These are phyloP conservation scores for Chrysolina americana DNA, from an alignment of 2,888 invertebrate genomes.

Conservation along the genomic window DNA sequence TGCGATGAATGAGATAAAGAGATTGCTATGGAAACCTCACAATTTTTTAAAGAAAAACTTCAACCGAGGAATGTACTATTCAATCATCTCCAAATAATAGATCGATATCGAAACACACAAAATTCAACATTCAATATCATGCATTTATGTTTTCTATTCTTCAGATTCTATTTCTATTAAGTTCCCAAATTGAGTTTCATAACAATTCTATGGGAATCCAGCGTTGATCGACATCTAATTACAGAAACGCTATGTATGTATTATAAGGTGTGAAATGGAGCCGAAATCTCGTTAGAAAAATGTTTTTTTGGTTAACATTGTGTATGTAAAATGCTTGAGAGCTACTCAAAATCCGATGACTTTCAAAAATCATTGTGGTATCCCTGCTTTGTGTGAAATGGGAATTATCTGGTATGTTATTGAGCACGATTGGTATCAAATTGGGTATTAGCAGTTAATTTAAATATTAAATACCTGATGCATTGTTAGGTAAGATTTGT, in stretches of 20 bases:
- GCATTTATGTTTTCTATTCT: constrained; percentile 36
- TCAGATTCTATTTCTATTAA: constrained; percentile 45
- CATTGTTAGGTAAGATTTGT: constrained; percentile 31
- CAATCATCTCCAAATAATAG: constrained; percentile 43
- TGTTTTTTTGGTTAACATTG: constrained; percentile 39
- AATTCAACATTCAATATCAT: constrained; percentile 34
- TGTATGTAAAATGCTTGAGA: constrained; percentile 27
- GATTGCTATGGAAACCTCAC: background rate
- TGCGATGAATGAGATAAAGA: background rate
- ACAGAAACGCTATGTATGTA: constrained; percentile 49
- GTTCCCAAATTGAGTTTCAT: constrained; percentile 43
- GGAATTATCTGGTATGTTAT: constrained; percentile 38
- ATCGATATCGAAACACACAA: constrained; percentile 31
- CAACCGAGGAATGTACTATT: constrained; percentile 40
- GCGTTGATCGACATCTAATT: constrained; percentile 51
- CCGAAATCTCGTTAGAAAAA: constrained; percentile 48
- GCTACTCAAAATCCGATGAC: constrained; percentile 37
- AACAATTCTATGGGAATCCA: constrained; percentile 44
- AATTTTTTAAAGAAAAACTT: constrained; percentile 28
- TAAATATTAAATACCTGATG: constrained; percentile 32
- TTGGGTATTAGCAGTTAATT: constrained; percentile 36
- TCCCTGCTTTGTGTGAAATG: constrained; percentile 37
- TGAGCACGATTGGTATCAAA: constrained; percentile 29
- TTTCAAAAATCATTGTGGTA: constrained; percentile 35
- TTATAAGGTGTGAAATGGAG: constrained; percentile 53